Base-by-base conservation (phyloP, 2,888 invertebrate species). In the Eustalomyia histrio region DNA sequence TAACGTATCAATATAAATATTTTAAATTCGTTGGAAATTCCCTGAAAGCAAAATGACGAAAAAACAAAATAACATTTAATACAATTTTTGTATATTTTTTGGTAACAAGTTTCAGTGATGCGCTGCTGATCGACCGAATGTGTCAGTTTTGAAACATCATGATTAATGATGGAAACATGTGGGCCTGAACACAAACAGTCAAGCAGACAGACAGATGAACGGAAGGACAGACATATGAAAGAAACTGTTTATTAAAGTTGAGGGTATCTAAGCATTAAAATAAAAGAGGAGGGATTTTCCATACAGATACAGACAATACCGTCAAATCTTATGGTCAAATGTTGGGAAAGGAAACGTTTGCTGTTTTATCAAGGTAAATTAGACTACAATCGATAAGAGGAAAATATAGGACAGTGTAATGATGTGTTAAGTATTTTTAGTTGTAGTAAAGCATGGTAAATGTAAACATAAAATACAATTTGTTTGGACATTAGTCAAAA, bases 101-200 rank as follows among this genome's bases (percentile, higher is more conserved):
- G 86, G 86, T 86, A 87, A 84, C 87, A 81, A 79, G 75, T 87
- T 87, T 86, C 84, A 83, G 80, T 84, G 84, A 84, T 83, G 86
- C 83, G 83, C 83, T 86, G 88, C 86, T 86, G 88, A 88, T 87
- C 88, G 88, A 86, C 86, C 86, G 86, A 88, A 88, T 88, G 89
- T 90, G 85, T 86, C 86, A 85, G 85, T 84, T 84, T 84, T 83
- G 88, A 88, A 87, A 88, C 85, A 86, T 87, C 87, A 88, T 89
- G 89, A 89, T 89, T 90, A 89, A 89, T 89, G 89, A 90, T 89
- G 85, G 82, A 84, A 87, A 87, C 89, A 89, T 89, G 88, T 88
- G 88, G 87, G 87, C 86, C 84, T 84, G 85, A 84, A 85, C 83
- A 80, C 52, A 74, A 78, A 73, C 65, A 64, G 35, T 21, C 55